Evolutionary conservation across 2,888 invertebrate genomes (phyloP).

Genomic region (Sthenelais limicola): DNA sequence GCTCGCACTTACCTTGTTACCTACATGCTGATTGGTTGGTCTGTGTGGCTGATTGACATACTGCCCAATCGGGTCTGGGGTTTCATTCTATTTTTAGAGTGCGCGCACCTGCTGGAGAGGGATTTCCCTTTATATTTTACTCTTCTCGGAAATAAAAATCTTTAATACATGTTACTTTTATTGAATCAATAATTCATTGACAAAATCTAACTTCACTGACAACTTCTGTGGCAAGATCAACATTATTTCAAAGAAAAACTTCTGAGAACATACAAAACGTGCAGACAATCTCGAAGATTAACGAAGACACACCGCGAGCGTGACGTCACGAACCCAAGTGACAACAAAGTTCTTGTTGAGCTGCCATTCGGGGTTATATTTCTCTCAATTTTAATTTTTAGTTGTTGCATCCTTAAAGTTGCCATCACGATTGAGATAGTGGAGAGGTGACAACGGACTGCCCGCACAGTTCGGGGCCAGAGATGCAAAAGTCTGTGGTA

Average conservation of each 20-base stretch:
- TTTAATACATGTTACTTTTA: no score
- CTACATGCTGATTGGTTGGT: slow-evolving; percentile 1
- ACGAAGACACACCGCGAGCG: slow-evolving; percentile 39
- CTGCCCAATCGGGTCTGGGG: slow-evolving; percentile 28
- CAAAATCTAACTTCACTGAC: no score
- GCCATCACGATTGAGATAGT: slow-evolving; percentile 13
- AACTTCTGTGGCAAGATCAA: no score
- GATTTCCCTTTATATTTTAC: slow-evolving; percentile 11
- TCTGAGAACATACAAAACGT: slow-evolving; percentile 17
- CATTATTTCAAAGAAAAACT: background rate
- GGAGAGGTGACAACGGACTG: slow-evolving; percentile 32
- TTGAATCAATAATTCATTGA: no score
- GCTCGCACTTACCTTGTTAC: slow-evolving; percentile 18
- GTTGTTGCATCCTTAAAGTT: slow-evolving; percentile 25
- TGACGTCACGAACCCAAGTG: slow-evolving; percentile 43
- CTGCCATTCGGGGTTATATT: slow-evolving; percentile 12
- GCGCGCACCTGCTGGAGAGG: slow-evolving; percentile 32
- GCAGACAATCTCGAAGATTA: slow-evolving; percentile 42
- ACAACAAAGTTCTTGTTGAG: slow-evolving; percentile 43
- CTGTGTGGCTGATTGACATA: slow-evolving; percentile 19
- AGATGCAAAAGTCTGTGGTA: slow-evolving; percentile 43
- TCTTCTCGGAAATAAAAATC: no score
- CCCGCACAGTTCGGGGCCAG: slow-evolving; percentile 34
- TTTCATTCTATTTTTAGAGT: slow-evolving; percentile 26
- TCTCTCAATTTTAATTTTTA: background rate